A percentile compares a stretch with the other conserved stretches of the same genome.
Evolutionary conservation across 2,888 invertebrate species (phyloP).

Genomic region (Teleiodes luculella): DNA sequence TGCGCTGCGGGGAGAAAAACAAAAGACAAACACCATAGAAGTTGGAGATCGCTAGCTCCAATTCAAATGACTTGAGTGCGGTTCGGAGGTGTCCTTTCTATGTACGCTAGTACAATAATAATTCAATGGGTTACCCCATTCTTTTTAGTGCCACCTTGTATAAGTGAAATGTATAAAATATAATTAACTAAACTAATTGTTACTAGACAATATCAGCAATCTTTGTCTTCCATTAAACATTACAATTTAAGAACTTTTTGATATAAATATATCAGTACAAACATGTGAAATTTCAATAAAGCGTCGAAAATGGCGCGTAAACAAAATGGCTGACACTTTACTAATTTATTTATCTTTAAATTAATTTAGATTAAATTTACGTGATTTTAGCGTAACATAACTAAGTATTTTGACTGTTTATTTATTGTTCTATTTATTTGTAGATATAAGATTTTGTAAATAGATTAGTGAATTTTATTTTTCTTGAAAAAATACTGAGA

Average conservation of each 20-base stretch:
- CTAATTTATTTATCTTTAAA: conserved; percentile 7
- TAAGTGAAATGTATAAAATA: conserved; percentile 26
- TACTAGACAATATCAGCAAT: conserved; percentile 27
- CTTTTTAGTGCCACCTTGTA: conserved; percentile 55
- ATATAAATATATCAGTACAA: conserved; percentile 36
- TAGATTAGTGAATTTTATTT: conserved; percentile 54
- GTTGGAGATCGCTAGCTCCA: no score
- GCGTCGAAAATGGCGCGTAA: conserved; percentile 16
- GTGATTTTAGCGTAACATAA: conserved; percentile 38
- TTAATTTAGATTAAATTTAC: conserved; percentile 27
- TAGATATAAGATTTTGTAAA: conserved; percentile 61
- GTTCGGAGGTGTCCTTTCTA: no score
- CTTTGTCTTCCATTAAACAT: conserved; percentile 37
- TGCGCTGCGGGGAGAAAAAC: no score
- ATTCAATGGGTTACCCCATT: no score
- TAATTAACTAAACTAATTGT: conserved; percentile 1
- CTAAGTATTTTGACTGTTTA: conserved; percentile 56
- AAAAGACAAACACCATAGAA: no score
- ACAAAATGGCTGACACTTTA: conserved; percentile 23
- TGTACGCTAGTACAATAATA: no score
- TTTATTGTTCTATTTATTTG: conserved; percentile 69
- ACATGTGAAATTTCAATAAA: conserved; percentile 23
- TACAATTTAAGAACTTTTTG: conserved; percentile 25
- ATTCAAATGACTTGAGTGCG: no score
- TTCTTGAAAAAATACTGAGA: conserved; percentile 26